Evolutionary conservation across 2,797 vertebrate genomes (phyloP).

Genomic region (Jordanella pulchra): DNA sequence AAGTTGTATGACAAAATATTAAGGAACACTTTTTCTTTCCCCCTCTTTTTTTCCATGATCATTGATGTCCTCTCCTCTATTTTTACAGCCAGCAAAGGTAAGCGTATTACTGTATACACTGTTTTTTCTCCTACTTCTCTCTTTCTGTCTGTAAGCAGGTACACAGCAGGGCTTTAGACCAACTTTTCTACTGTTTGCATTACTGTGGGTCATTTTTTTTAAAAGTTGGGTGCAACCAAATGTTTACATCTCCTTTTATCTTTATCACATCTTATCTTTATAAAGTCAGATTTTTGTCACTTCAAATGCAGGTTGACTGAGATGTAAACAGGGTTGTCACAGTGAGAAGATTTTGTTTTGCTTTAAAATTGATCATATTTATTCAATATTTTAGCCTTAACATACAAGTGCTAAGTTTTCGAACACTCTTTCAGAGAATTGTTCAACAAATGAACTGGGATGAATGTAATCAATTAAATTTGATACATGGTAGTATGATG

Average conservation of each 20-base stretch:
- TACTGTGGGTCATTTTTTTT: not conserved
- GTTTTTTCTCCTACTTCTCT: conserved; percentile 28
- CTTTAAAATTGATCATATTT: not conserved
- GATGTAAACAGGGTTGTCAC: not conserved
- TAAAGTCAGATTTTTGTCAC: not conserved
- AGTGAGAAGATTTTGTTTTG: not conserved
- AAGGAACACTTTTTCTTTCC: conserved; percentile 28
- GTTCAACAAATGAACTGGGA: not conserved
- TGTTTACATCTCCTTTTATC: not conserved
- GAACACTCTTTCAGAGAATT: not conserved
- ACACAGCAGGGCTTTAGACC: not conserved
- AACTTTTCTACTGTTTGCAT: not conserved
- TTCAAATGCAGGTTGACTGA: not conserved
- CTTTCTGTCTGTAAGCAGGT: conserved; percentile 31
- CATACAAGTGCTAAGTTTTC: not conserved
- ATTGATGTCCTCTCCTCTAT: conserved; percentile 41
- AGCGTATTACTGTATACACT: conserved; percentile 48
- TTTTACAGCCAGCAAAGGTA: conserved; percentile 80
- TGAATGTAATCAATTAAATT: not conserved
- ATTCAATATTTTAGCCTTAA: not conserved
- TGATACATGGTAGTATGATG: no score
- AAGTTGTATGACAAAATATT: conserved; percentile 40
- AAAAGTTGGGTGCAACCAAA: not conserved
- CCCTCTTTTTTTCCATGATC: conserved; percentile 20
- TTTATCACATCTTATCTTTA: not conserved